Base-by-base conservation (phyloP, 2,888 invertebrate species). In the Drosophila picticornis region DNA sequence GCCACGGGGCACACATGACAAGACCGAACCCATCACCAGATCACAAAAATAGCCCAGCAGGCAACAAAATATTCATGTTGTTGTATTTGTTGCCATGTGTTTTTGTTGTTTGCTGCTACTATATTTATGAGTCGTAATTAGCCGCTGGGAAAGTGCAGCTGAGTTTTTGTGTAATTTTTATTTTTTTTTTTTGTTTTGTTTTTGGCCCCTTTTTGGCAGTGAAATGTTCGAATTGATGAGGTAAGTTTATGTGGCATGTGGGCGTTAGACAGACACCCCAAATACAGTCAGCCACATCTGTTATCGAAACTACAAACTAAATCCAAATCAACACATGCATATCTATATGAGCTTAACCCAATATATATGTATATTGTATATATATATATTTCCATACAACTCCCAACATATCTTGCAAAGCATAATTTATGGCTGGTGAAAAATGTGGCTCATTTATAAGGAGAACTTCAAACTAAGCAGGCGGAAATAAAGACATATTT, bases 121-220 rank as follows among this genome's bases (percentile, higher is more conserved):
- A 79, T 80, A 76, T 83, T 80, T 80, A 72, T 80, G 81, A 60
- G 82, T 62, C 82, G 75, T 81, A 89, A 89, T 89, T 87, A 77
- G 72, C 65, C 61, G 56, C 38, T 69, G 72, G 66, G 61, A 72
- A 71, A 63, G 46, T 72, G 81, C 77, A 76, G 72, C 82, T 78
- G 82, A 84, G 52, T 74, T 70, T 77, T 65, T 29, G 40, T 53
- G 40, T 31, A n/a, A 19, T 50, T 73, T 53, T 40, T 36, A 43
- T 16, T 46, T 31, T 0, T 25, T 50, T 38, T 34, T 11, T 36
- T 34, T 51, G 34, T 32, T 13, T 32, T 22, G 16, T 27, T 64
- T 27, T 40, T 46, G 55, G 57, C 75, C 69, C 64, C 76, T 40
- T 71, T 80, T 76, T 66, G 73, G 56, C 64, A 72, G 58, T 59